Evolutionary conservation across 2,888 invertebrate genomes (phyloP).

Genomic region (Sarcophaga subvicina): DNA sequence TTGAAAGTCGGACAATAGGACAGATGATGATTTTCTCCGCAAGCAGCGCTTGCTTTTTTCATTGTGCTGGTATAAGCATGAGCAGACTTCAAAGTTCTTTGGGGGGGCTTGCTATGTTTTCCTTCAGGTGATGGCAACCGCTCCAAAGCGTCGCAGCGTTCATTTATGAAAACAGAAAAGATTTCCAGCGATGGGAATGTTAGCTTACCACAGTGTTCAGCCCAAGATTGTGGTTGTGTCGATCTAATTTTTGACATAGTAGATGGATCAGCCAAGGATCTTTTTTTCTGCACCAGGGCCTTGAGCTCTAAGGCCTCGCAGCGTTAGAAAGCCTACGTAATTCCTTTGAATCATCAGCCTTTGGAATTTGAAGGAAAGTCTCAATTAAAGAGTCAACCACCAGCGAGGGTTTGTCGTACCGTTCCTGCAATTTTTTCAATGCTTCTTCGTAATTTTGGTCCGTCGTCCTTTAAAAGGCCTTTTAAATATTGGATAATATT

Average conservation of each 20-base stretch:
- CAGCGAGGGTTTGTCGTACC: no score
- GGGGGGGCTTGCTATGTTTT: not conserved
- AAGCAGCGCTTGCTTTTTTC: no score
- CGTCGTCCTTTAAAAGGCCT: not conserved
- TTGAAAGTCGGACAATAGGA: constrained; percentile 8
- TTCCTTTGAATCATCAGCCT: no score
- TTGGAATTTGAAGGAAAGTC: no score
- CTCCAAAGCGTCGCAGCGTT: constrained; percentile 45
- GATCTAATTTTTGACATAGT: constrained; percentile 36
- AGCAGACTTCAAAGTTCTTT: no score
- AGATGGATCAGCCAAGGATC: constrained; percentile 63
- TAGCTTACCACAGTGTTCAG: constrained; percentile 34
- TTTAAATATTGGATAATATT: not conserved
- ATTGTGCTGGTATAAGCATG: no score
- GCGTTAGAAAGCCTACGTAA: constrained; percentile 4
- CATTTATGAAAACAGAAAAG: constrained; percentile 44
- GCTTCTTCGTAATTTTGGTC: constrained; percentile 55
- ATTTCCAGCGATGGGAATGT: not conserved
- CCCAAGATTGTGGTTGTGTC: constrained; percentile 24
- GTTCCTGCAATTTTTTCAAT: not conserved
- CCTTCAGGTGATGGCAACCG: not conserved
- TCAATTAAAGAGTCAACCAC: no score
- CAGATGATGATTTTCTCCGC: constrained; percentile 18
- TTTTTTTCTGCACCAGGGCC: constrained; percentile 42
- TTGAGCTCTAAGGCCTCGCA: constrained; percentile 50